Evolutionary conservation across 2,113 vertebrate species (phyloP).

Genomic region (Eclectus roratus): DNA sequence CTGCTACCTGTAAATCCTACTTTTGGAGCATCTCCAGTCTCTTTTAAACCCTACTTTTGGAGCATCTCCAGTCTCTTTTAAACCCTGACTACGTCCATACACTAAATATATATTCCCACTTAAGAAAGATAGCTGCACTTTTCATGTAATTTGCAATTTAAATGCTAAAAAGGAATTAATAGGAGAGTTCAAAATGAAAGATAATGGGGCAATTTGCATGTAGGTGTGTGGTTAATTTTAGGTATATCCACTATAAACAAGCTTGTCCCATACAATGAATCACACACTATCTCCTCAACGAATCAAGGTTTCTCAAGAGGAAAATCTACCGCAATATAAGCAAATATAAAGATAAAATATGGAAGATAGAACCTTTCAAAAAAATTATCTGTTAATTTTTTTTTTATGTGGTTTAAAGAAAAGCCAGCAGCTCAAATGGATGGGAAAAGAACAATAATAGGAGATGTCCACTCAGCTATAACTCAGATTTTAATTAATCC

Average conservation of each 20-base stretch:
- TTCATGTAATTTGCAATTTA: background rate
- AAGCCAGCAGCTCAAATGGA: background rate
- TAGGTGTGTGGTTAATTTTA: background rate
- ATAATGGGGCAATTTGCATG: background rate
- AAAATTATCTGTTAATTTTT: background rate
- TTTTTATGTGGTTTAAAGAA: background rate
- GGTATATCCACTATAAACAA: background rate
- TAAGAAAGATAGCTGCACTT: background rate
- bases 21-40: background rate
- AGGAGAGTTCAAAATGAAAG: background rate
- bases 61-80: background rate
- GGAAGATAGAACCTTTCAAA: background rate
- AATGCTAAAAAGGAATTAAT: background rate
- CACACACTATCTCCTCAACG: background rate
- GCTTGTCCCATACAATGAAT: background rate
- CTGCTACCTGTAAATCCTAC: background rate
- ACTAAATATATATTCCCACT: background rate
- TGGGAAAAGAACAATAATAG: slow-evolving; percentile 36
- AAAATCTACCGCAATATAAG: background rate
- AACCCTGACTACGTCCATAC: background rate
- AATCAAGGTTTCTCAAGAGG: background rate
- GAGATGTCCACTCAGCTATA: slow-evolving; percentile 40
- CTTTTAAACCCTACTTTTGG: background rate
- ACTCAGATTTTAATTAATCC: slow-evolving; percentile 62
- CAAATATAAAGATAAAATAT: slow-evolving; percentile 12